Conservation (phyloP, 2,888 invertebrate genomes). For the Chrysodeixis includens region DNA sequence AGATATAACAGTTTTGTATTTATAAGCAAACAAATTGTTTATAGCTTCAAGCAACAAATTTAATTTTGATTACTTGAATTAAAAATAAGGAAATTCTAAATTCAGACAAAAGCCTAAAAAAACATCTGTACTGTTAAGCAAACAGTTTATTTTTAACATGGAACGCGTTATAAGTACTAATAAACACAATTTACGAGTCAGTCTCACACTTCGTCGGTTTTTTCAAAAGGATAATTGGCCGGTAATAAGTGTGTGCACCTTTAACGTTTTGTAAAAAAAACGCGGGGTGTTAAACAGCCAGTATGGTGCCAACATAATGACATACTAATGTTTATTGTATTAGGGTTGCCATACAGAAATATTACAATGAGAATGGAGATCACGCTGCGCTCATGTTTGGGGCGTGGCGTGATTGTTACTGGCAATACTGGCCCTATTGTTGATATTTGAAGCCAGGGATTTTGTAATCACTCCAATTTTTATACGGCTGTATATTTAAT, state of each 20-base stretch:
- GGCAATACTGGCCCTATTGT: slow-evolving; percentile 80
- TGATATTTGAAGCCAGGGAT: slow-evolving; percentile 78
- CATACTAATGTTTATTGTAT: slow-evolving; percentile 87
- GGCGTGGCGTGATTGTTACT: slow-evolving; percentile 84
- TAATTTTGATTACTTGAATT: neutral
- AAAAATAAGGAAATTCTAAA: neutral
- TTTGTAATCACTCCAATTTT: slow-evolving; percentile 81
- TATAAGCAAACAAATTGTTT: slow-evolving; percentile 2
- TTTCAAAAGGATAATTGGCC: slow-evolving; percentile 60
- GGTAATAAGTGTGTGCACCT: slow-evolving; percentile 60
- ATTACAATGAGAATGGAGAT: slow-evolving; percentile 84
- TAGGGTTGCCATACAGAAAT: slow-evolving; percentile 84
- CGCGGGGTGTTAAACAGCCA: slow-evolving; percentile 79
- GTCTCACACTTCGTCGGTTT: slow-evolving; percentile 38
- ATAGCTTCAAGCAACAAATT: neutral
- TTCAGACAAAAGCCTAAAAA: neutral
- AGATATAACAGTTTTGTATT: neutral
- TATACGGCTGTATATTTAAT: slow-evolving; percentile 50
- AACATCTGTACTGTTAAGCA: neutral
- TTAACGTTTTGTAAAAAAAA: slow-evolving; percentile 66
- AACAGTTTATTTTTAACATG: neutral
- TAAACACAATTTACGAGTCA: slow-evolving; percentile 34
- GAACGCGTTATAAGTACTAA: slow-evolving; percentile 13
- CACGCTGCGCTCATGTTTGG: slow-evolving; percentile 87
- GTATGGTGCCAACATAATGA: slow-evolving; percentile 85